These are phyloP conservation scores for Taurulus bubalis DNA, from an alignment of 2,113 vertebrate species.

Conservation along the genomic window DNA sequence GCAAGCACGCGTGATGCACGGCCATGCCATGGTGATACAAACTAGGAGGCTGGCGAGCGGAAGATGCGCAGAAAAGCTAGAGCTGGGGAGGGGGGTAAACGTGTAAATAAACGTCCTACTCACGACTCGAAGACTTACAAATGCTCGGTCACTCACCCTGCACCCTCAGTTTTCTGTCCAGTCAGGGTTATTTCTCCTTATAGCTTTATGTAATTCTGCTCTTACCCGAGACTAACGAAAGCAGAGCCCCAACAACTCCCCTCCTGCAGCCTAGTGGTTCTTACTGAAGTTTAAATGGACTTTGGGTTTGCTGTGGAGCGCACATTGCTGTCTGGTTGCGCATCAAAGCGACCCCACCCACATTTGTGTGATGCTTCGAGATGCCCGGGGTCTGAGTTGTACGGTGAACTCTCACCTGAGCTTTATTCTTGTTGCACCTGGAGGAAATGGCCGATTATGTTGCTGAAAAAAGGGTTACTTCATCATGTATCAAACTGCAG, in stretches of 20 bases:
- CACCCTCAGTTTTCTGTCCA: constrained; percentile 35
- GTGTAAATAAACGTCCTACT: constrained; percentile 56
- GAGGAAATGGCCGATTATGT: constrained; percentile 35
- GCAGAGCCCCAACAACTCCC: background rate
- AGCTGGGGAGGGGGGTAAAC: background rate
- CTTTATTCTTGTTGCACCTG: background rate
- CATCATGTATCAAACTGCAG: background rate
- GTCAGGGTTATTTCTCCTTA: constrained; percentile 40
- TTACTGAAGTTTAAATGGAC: constrained; percentile 55
- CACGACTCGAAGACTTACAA: constrained; percentile 49
- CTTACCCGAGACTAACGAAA: constrained; percentile 10
- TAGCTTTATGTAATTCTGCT: constrained; percentile 27
- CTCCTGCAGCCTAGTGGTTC: constrained; percentile 44
- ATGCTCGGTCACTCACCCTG: constrained; percentile 16
- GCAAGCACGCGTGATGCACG: constrained; percentile 96
- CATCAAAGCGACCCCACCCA: constrained; percentile 82
- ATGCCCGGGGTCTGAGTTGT: constrained; percentile 63
- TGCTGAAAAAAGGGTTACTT: background rate
- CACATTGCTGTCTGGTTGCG: constrained; percentile 71
- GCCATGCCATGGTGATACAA: constrained; percentile 92
- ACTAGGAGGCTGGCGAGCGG: background rate
- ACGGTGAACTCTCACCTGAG: constrained; percentile 78
- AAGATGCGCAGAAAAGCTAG: constrained; percentile 7
- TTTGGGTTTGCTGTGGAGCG: constrained; percentile 47
- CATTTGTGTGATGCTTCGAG: constrained; percentile 63